phyloP scores from a whole-genome alignment of 1,140 invertebrate genomes.

The Myzus persicae region DNA sequence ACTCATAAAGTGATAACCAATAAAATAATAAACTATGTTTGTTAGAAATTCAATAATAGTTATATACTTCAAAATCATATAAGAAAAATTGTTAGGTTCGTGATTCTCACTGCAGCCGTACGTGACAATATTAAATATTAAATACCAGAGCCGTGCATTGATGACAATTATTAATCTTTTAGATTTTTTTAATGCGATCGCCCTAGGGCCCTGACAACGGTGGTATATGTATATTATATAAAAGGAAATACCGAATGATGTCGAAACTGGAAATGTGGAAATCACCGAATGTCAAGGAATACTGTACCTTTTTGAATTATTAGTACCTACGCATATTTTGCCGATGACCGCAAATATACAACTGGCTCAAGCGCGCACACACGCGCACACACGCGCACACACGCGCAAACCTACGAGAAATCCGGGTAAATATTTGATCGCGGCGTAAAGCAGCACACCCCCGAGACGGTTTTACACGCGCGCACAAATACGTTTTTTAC shows the following conservation, averaged over 20 bases:
- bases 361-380: background rate
- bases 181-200: too few relatives aligned
- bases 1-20: too few relatives aligned
- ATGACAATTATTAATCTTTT: too few relatives aligned
- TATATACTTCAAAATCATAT: too few relatives aligned
- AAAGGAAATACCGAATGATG: background rate
- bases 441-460: background rate
- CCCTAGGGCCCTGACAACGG: background rate
- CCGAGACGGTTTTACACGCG: constrained; percentile 12
- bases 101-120: too few relatives aligned
- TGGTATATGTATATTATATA: background rate
- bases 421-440: constrained; percentile 29
- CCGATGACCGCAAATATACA: background rate
- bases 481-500: background rate
- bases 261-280: background rate
- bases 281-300: background rate
- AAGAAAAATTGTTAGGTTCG: too few relatives aligned
- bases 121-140: background rate
- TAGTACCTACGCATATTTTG: too few relatives aligned
- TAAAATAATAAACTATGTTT: too few relatives aligned
- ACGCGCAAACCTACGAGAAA: background rate
- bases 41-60: too few relatives aligned
- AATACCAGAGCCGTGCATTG: background rate
- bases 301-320: background rate
- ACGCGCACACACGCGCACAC: too few relatives aligned